Base-by-base conservation (phyloP, 2,888 invertebrate species). In the Nomada ferruginata region DNA sequence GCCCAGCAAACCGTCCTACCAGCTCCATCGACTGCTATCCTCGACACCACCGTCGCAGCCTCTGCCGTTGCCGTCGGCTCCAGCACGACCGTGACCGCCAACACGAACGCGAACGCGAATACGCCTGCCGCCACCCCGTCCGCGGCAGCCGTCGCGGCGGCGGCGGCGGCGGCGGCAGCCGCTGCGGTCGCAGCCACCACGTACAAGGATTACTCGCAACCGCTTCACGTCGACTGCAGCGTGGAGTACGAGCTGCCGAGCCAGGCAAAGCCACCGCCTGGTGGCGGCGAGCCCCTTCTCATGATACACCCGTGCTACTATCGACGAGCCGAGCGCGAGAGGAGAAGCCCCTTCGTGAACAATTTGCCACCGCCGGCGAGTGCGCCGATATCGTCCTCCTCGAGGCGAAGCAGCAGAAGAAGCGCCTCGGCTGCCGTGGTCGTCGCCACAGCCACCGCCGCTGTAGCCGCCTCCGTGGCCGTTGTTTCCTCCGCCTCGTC, bases 301-400 rank as follows among this genome's bases (percentile, higher is more conserved):
- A 97, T 97, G 97, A 97, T 97, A 93, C 97, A 97, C 95, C 97
- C 97, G 69, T 97, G 97, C 92, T 97, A 97, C 94, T 97, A 97
- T 95, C 95, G 97, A 90, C 96, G 97, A 94, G 97, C 97, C 94
- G 97, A 97, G 93, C 96, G 96, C 91, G 96, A 97, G 93, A 95
- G 97, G 89, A 95, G 97, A 83, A 97, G 97, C 93, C 97, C 97
- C 65, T 97, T 97, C 94, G 96, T 97, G 88, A 97, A 97, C 94
- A 97, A 97, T 94, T 95, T 97, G 94, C 97, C 97, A 87, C 95
- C 95, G 81, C 95, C 95, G 65, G 76, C 89, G 11, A 87, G 69
- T 75, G 71, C 86, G 18, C 76, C 87, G 11, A 76, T 88, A n/a
- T 66, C 36, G 36, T 36, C 85, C 13, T 86, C 94, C 93, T 85